Conservation (phyloP, 2,888 invertebrate species). For the Temnothorax rugatulus region DNA sequence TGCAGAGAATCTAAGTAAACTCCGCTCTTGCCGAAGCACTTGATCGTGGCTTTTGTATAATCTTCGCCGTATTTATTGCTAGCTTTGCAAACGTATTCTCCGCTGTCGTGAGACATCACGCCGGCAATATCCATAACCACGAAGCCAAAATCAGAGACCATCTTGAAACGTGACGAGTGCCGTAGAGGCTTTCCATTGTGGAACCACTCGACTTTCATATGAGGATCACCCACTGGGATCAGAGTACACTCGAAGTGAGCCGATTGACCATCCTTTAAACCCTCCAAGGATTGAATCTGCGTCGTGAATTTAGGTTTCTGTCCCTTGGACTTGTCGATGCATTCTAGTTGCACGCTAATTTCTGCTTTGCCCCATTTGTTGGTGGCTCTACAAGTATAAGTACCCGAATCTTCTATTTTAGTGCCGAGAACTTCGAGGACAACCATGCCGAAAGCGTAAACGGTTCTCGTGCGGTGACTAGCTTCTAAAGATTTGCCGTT, state of each 20-base stretch:
- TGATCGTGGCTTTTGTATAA: conserved; percentile 94
- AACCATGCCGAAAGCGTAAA: conserved; percentile 99
- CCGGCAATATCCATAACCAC: conserved; percentile 98
- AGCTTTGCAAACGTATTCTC: conserved; percentile 97
- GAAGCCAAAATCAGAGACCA: conserved; percentile 98
- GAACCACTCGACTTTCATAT: conserved; percentile 98
- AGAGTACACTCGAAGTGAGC: conserved; percentile 98
- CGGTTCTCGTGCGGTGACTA: conserved; percentile 96
- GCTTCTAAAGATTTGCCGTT: conserved; percentile 96
- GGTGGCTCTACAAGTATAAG: conserved; percentile 95
- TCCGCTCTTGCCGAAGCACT: conserved; percentile 94
- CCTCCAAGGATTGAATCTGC: conserved; percentile 93
- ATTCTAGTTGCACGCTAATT: conserved; percentile 93
- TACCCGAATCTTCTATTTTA: conserved; percentile 96
- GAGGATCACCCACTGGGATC: conserved; percentile 97
- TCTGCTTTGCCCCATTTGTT: conserved; percentile 96
- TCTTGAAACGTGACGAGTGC: conserved; percentile 96
- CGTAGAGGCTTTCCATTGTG: conserved; percentile 96
- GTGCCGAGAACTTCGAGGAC: conserved; percentile 98
- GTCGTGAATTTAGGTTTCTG: conserved; percentile 96
- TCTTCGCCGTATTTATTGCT: conserved; percentile 97
- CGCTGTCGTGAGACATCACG: conserved; percentile 96
- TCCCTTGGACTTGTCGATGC: conserved; percentile 94
- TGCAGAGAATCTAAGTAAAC: conserved; percentile 96
- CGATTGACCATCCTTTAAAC: conserved; percentile 96